Evolutionary conservation across 1,140 invertebrate species (phyloP).

Genomic region (Harlomillsia oculata): DNA sequence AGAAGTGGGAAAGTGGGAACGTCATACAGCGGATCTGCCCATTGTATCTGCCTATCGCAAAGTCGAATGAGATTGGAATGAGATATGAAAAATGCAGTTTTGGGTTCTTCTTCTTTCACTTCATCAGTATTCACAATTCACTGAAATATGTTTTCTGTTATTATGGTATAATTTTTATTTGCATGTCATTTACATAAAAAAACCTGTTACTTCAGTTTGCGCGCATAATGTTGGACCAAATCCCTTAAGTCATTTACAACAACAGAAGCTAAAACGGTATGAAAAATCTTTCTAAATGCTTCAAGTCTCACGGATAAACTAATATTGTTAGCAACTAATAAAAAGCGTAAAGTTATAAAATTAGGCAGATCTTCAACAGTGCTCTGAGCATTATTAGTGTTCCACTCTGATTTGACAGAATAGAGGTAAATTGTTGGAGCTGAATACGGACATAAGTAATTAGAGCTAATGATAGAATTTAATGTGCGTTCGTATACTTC

Average conservation of each 20-base stretch:
- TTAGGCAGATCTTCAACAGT: constrained; percentile 4
- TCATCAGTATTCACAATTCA: too few species aligned
- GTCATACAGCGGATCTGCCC: too few species aligned
- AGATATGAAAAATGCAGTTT: too few species aligned
- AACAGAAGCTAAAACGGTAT: constrained; percentile 1
- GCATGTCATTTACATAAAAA: too few species aligned
- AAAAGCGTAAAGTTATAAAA: constrained; percentile 4
- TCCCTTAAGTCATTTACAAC: constrained; percentile 16
- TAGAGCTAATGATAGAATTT: constrained; percentile 6
- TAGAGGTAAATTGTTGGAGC: constrained; percentile 16
- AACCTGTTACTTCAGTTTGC: background rate
- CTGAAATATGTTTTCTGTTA: too few species aligned
- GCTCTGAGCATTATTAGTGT: background rate
- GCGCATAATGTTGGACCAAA: constrained; percentile 8
- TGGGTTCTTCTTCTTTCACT: too few species aligned
- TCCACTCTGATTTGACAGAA: constrained; percentile 12
- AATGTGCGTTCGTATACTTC: constrained; percentile 8
- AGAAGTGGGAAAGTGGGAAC: too few species aligned
- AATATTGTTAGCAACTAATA: constrained; percentile 8
- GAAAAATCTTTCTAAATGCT: constrained; percentile 18
- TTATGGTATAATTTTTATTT: too few species aligned
- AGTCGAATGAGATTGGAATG: too few species aligned
- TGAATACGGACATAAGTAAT: constrained; percentile 20
- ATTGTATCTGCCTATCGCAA: too few species aligned
- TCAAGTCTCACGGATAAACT: constrained; percentile 7